These are phyloP conservation scores for Poecilia picta DNA, from an alignment of 2,797 vertebrate species.

Conservation along the genomic window DNA sequence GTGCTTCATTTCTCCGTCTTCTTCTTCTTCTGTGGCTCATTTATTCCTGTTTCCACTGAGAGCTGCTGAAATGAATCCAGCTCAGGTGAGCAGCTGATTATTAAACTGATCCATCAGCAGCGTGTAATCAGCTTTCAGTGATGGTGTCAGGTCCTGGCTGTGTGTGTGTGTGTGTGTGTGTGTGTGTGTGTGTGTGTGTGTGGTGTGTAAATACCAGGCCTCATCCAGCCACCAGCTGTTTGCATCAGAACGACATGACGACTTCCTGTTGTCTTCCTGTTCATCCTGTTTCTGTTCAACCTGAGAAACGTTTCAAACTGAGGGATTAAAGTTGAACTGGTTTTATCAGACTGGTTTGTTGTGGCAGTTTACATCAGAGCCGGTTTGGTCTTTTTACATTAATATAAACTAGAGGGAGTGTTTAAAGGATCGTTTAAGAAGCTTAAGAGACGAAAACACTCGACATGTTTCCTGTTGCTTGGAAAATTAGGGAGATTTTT, in stretches of 20 bases:
- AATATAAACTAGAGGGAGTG: background rate
- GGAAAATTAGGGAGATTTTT: background rate
- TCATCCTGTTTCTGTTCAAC: background rate
- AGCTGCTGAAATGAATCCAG: background rate
- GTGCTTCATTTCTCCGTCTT: too few relatives aligned
- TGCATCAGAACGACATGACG: background rate
- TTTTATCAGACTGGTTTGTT: too few relatives aligned
- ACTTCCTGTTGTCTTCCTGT: background rate
- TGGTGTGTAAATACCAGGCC: constrained; percentile 28
- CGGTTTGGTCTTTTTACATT: background rate
- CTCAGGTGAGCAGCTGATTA: constrained; percentile 12
- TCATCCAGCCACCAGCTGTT: constrained; percentile 23
- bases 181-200: background rate
- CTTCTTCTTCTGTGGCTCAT: too few relatives aligned
- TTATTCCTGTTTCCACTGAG: background rate
- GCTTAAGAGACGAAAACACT: background rate
- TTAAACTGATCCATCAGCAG: constrained; percentile 17
- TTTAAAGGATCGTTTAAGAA: background rate
- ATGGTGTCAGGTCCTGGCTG: constrained; percentile 8
- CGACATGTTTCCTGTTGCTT: background rate
- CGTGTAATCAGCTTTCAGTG: constrained; percentile 24
- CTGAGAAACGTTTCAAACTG: background rate
- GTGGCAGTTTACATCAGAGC: too few relatives aligned
- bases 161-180: background rate
- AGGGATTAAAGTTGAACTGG: background rate